Base-by-base conservation (phyloP, 2,797 vertebrate species). In the Siniperca scherzeri region DNA sequence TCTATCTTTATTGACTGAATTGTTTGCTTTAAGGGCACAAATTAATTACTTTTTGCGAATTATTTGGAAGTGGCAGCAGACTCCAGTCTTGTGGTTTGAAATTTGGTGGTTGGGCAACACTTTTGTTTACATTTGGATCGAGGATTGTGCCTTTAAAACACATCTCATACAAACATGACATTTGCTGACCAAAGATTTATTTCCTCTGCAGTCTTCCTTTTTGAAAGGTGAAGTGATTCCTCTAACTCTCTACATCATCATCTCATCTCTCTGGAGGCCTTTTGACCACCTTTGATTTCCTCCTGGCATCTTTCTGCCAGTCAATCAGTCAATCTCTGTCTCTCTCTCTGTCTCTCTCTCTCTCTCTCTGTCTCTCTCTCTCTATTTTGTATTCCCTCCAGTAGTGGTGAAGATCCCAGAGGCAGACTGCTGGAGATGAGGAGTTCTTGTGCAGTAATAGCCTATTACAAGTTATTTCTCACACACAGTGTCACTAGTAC, bases 381-480 rank as follows among this genome's bases (percentile, higher is more conserved):
- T 57, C 68, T 36, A 48, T 80, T 81, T 88, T 74, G 55, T 81
- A 25, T 65, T 65, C 57, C 60, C 46, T 55, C 71, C 40, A 74
- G 70, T 55, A 56, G 17, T 4, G 13, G 36, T 44, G 52, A 82
- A 78, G 64, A 71, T 70, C 72, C 85, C 71, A 71, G 70, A 69
- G 60, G 86, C 80, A 74, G 78, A 78, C 56, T 33, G 73, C 64
- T 82, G 81, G 70, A 85, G 82, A 85, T 73, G 50, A 82, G 67
- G 48, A 60, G 57, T 38, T 72, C 60, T 88, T 80, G 61, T 79
- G 77, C 80, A 79, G 77, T 92, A 87, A 92, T 80, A 71, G 74
- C 56, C 84, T 77, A 77, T 88, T 90, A 87, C 81, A 83, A 83
- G 67, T 68, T 22, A 78, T 81, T 83, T 74, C 70, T 91, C 57